phyloP scores from a whole-genome alignment of 2,113 vertebrate species.

The Lamprologus callipterus region DNA sequence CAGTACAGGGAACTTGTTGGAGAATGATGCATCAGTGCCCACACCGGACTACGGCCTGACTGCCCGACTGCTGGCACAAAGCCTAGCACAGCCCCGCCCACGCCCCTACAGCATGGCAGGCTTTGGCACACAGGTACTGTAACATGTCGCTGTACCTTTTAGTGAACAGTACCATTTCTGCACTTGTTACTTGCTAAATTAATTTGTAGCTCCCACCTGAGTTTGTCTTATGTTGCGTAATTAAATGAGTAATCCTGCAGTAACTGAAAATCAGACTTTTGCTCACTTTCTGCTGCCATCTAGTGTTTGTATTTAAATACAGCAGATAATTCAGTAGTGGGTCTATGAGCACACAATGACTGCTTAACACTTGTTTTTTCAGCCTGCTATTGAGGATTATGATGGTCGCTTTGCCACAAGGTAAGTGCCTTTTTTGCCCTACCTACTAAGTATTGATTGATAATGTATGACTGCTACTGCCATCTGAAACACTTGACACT shows the following conservation, averaged over 20 bases:
- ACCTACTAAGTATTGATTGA: background rate
- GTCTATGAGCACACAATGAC: background rate
- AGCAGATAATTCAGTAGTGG: background rate
- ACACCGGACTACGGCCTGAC: slow-evolving; percentile 89
- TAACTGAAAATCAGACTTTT: background rate
- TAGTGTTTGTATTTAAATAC: slow-evolving; percentile 25
- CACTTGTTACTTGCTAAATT: background rate
- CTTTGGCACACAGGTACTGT: slow-evolving; percentile 87
- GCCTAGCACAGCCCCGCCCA: slow-evolving; percentile 83
- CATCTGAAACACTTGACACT: background rate
- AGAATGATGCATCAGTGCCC: slow-evolving; percentile 86
- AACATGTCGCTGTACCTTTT: background rate
- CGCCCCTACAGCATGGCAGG: slow-evolving; percentile 95
- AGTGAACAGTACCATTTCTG: background rate
- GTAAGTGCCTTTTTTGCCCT: slow-evolving; percentile 71
- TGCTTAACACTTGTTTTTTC: background rate
- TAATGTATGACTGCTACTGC: background rate
- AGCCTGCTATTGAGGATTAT: slow-evolving; percentile 89
- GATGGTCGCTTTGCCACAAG: slow-evolving; percentile 88
- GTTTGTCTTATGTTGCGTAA: slow-evolving; percentile 21
- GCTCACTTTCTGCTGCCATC: slow-evolving; percentile 37
- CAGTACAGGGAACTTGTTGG: slow-evolving; percentile 95
- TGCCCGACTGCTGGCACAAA: slow-evolving; percentile 82
- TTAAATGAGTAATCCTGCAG: slow-evolving; percentile 35
- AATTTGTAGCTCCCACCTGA: background rate